These are phyloP conservation scores for Antheraea pernyi DNA, from an alignment of 1,140 invertebrate genomes.

Conservation along the genomic window DNA sequence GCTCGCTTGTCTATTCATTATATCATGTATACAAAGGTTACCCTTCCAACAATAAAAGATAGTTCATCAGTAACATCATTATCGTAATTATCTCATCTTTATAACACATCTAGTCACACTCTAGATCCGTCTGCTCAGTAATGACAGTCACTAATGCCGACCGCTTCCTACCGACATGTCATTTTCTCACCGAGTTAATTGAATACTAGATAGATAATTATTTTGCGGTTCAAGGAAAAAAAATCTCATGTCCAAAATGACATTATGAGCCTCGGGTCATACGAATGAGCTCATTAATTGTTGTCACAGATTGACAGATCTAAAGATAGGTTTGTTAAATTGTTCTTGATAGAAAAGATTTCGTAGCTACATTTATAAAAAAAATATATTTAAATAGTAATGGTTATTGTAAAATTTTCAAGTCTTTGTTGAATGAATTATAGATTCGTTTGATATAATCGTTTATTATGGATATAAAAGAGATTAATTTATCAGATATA, in stretches of 20 bases:
- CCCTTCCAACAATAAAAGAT: background rate
- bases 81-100: background rate
- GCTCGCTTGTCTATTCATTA: background rate
- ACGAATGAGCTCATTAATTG: conserved; percentile 10
- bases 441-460: too few relatives aligned
- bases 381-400: too few relatives aligned
- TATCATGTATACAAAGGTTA: background rate
- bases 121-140: conserved; percentile 27
- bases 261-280: conserved; percentile 5
- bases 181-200: conserved; percentile 63
- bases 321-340: background rate
- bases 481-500: too few relatives aligned
- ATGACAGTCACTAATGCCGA: conserved; percentile 42
- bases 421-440: too few relatives aligned
- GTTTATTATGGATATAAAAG: too few relatives aligned
- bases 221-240: conserved; percentile 39
- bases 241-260: conserved; percentile 28
- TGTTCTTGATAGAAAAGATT: background rate
- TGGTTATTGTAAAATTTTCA: too few relatives aligned
- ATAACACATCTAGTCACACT: conserved; percentile 38
- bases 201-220: conserved; percentile 49
- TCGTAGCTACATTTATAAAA: background rate
- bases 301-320: conserved; percentile 5
- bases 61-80: background rate
- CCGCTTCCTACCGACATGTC: conserved; percentile 51